Conservation (phyloP, 2,113 vertebrate species). For the Phylloscopus whistleri region DNA sequence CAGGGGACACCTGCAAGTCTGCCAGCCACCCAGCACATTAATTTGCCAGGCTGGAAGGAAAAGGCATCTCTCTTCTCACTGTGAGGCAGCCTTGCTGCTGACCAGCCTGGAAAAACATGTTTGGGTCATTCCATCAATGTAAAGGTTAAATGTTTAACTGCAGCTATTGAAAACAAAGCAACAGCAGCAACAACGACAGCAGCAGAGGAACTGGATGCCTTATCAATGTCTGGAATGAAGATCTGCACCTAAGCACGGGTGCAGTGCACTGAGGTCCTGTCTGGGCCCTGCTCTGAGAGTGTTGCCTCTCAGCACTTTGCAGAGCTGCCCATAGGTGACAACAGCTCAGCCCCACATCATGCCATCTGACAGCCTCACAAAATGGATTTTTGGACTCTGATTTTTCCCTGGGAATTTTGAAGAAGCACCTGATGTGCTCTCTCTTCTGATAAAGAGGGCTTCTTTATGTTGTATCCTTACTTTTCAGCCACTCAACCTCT, state of each 20-base stretch:
- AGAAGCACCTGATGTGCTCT: not conserved
- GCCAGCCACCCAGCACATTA: not conserved
- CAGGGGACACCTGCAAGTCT: not conserved
- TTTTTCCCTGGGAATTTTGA: not conserved
- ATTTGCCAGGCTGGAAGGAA: not conserved
- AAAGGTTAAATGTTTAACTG: conserved; percentile 49
- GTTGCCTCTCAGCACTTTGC: not conserved
- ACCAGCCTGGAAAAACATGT: not conserved
- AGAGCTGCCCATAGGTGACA: not conserved
- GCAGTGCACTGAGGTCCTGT: not conserved
- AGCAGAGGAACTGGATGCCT: not conserved
- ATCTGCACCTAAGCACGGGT: not conserved
- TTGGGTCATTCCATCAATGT: conserved; percentile 4
- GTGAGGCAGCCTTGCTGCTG: not conserved
- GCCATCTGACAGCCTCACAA: not conserved
- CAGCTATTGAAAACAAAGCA: conserved; percentile 33
- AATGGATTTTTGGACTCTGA: not conserved
- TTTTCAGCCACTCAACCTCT: not conserved
- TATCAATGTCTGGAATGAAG: not conserved
- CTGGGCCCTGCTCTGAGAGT: not conserved
- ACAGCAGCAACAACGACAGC: not conserved
- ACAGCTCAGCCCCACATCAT: not conserved
- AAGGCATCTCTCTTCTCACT: not conserved
- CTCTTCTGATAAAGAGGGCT: not conserved
- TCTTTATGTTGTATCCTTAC: not conserved